Percentiles rank a stretch among this genome's conserved stretches.
phyloP scores from a whole-genome alignment of 2,113 vertebrate species.

The Corythornis madagascariensis region DNA sequence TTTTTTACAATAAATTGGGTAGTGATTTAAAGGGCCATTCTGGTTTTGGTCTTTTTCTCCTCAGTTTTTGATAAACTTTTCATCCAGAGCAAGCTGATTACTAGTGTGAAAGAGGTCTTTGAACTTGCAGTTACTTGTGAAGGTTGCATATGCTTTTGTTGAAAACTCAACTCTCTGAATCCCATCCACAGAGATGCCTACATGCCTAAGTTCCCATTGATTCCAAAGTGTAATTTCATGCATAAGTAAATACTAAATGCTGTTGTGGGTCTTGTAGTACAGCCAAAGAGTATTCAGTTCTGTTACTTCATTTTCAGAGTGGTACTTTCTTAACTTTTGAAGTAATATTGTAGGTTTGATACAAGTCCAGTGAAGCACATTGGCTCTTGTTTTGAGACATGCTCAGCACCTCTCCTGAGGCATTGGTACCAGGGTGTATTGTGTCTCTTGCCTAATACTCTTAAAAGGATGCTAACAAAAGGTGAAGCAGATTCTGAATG shows the following conservation, averaged over 20 bases:
- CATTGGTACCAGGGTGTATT: neutral
- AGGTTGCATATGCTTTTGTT: neutral
- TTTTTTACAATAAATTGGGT: neutral
- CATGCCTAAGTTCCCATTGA: neutral
- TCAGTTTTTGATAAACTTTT: neutral
- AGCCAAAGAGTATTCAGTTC: neutral
- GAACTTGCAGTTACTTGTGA: neutral
- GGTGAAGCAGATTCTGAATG: neutral
- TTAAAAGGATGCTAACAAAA: neutral
- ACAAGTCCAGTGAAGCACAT: neutral
- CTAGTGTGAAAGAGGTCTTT: neutral
- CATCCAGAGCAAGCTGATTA: neutral
- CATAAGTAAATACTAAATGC: neutral
- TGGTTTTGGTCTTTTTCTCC: neutral
- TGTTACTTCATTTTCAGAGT: neutral
- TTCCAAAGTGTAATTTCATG: neutral
- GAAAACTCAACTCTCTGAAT: neutral
- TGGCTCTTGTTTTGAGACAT: neutral
- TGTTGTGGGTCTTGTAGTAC: neutral
- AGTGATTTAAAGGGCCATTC: neutral
- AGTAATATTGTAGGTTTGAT: neutral
- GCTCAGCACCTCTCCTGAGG: neutral
- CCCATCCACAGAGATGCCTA: neutral
- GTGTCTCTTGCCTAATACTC: neutral
- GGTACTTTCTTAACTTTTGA: neutral